Evolutionary conservation across 2,888 invertebrate genomes (phyloP), one percentile per base, ranked within the genome.

Genomic region (Esperia sulphurella): DNA sequence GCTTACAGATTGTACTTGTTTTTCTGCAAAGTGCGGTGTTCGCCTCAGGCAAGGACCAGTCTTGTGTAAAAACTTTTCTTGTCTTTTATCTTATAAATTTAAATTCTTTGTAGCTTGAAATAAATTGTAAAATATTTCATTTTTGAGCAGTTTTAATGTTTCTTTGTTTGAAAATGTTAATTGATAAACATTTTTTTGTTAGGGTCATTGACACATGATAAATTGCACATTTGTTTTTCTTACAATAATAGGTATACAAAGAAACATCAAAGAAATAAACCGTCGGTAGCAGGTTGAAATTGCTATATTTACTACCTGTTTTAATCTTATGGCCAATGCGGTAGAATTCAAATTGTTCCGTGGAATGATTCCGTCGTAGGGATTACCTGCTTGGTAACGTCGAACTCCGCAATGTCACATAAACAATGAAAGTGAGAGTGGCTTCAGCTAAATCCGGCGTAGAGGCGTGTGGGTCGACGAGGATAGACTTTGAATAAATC

Each of bases 401-500:
- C 39, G 14, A 7, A 41, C 30, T 43, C 43, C 46, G 50, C 47
- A 45, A 45, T 46, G 52, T 51, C 53, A 54, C 60, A 60, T 61
- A 58, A 59, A 62, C 63, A 64, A 61, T 52, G 61, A 65, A 64
- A 64, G 54, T 45, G 61, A 71, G 66, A 70, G 70, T 68, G 64
- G 65, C 54, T 60, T 50, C 49, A 61, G 58, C 54, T 54, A 63
- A 71, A 71, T 67, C 65, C 65, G 53, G 59, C 59, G 58, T 61
- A 54, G 51, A 55, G 61, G 61, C 66, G 63, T 65, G 62, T 56
- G 61, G 54, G 52, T 54, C 59, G 62, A 60, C 59, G 62, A 60
- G 71, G 69, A 68, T 71, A 64, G 59, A 66, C 63, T 75, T 72
- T 78, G 78, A 78, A 79, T 79, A 79, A 77, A 78, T 78, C 73